Evolutionary conservation across 2,888 invertebrate species (phyloP).

Genomic region (Apantesis nais): DNA sequence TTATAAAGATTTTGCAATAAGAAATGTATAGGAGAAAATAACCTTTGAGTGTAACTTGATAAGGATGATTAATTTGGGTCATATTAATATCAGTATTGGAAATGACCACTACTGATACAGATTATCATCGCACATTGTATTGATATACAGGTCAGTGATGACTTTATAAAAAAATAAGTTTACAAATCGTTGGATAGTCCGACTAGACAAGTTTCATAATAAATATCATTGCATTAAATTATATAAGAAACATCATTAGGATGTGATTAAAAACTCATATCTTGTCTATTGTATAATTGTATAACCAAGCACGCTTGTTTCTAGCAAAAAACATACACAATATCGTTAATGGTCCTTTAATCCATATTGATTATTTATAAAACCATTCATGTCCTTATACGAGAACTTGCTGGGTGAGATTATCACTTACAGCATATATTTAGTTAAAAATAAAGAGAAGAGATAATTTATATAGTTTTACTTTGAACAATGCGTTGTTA

Average conservation of each 20-base stretch:
- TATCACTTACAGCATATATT: neutral
- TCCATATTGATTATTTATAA: slow-evolving; percentile 69
- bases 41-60: too few species aligned
- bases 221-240: too few species aligned
- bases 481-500: neutral
- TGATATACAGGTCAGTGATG: too few species aligned
- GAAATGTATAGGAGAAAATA: too few species aligned
- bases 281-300: slow-evolving; percentile 50
- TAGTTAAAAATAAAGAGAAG: neutral
- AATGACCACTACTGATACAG: too few species aligned
- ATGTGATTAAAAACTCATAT: slow-evolving; percentile 41
- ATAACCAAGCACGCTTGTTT: slow-evolving; percentile 53
- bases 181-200: too few species aligned
- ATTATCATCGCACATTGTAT: too few species aligned
- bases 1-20: too few species aligned
- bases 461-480: neutral
- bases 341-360: slow-evolving; percentile 56
- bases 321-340: slow-evolving; percentile 53
- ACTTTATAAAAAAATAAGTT: too few species aligned
- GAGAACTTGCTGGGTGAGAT: slow-evolving; percentile 7
- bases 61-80: too few species aligned
- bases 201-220: too few species aligned
- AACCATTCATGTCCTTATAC: slow-evolving; percentile 39
- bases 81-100: too few species aligned
- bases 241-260: neutral